phyloP scores from a whole-genome alignment of 2,113 vertebrate genomes.

The Syrrhaptes paradoxus region DNA sequence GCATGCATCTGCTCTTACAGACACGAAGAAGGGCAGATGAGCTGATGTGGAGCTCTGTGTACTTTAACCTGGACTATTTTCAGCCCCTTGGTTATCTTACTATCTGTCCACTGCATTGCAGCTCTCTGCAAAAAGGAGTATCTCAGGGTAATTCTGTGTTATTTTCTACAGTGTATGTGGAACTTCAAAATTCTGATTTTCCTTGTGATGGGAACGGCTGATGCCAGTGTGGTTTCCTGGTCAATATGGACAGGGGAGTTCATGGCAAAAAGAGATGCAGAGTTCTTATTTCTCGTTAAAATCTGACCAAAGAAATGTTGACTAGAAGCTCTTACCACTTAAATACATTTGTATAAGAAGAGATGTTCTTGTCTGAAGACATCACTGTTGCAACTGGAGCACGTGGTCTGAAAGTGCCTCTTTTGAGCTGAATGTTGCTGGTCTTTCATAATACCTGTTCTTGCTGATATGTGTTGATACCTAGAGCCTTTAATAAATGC shows the following conservation, averaged over 20 bases:
- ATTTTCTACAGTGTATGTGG: background rate
- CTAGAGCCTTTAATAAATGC: background rate
- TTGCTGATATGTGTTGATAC: background rate
- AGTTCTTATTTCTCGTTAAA: background rate
- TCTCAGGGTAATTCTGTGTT: background rate
- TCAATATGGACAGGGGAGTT: background rate
- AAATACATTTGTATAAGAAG: background rate
- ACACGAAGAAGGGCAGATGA: constrained; percentile 21
- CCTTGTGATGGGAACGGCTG: background rate
- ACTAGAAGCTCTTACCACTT: background rate
- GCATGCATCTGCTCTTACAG: constrained; percentile 18
- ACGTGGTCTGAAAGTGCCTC: rapidly evolving
- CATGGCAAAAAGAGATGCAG: background rate
- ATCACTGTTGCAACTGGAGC: background rate
- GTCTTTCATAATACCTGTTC: background rate
- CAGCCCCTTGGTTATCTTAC: background rate
- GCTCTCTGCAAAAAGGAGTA: background rate
- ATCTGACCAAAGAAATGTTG: background rate
- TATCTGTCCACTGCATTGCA: constrained; percentile 31
- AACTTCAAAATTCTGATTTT: background rate
- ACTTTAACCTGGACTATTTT: constrained; percentile 56
- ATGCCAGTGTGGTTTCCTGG: background rate
- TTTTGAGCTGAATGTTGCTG: background rate
- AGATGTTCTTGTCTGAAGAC: background rate
- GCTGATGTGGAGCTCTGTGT: constrained; percentile 13